Conservation (phyloP, 2,888 invertebrate genomes). For the Hylaea fasciaria region DNA sequence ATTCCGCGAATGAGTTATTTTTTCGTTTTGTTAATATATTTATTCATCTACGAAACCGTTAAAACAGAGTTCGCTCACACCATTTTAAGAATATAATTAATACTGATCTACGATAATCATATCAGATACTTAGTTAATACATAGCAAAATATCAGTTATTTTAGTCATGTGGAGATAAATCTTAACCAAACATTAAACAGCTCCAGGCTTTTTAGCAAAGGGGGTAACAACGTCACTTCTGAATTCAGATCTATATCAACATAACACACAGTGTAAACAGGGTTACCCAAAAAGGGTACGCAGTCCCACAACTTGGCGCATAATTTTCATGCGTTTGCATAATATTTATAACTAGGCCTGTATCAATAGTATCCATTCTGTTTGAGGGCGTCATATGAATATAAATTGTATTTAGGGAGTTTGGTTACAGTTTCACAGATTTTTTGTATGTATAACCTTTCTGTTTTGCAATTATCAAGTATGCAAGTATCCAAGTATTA, state of each 20-base stretch:
- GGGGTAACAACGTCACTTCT: neutral
- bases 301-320: conserved; percentile 49
- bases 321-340: conserved; percentile 66
- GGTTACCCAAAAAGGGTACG: conserved; percentile 47
- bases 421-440: no score
- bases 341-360: conserved; percentile 71
- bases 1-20: no score
- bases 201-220: neutral
- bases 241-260: conserved; percentile 14
- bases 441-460: neutral
- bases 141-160: no score
- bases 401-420: conserved; percentile 29
- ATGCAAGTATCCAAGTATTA: no score
- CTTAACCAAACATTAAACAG: no score
- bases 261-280: conserved; percentile 45
- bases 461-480: neutral
- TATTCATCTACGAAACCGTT: no score
- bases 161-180: neutral
- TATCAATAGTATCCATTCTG: conserved; percentile 57
- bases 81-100: no score
- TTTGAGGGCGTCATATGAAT: conserved; percentile 38
- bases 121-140: no score
- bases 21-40: no score
- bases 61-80: no score
- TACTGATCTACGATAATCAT: no score